Conservation (phyloP, 1,140 invertebrate genomes). For the Bombus polaris region DNA sequence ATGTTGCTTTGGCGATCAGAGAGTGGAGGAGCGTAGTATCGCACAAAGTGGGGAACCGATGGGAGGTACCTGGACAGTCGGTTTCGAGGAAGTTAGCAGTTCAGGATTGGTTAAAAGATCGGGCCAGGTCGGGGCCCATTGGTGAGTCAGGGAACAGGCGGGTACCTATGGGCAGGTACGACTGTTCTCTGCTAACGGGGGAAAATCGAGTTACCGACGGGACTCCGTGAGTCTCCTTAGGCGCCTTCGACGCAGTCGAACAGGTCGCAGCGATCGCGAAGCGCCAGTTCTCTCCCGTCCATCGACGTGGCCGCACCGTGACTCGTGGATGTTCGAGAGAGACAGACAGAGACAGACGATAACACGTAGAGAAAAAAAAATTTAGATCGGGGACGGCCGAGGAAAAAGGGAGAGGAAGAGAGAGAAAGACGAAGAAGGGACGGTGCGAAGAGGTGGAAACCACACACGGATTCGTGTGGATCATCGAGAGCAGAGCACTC, state of each 20-base stretch:
- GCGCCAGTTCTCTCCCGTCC: constrained; percentile 81
- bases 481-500: constrained; percentile 16
- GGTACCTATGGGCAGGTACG: constrained; percentile 55
- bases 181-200: constrained; percentile 38
- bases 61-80: constrained; percentile 47
- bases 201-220: constrained; percentile 54
- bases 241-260: constrained; percentile 71
- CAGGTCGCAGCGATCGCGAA: constrained; percentile 74
- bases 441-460: not conserved
- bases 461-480: not conserved
- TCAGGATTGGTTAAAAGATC: constrained; percentile 48
- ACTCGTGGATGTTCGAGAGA: constrained; percentile 68
- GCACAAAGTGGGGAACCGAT: constrained; percentile 43
- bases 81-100: not conserved
- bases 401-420: not conserved
- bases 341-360: constrained; percentile 48
- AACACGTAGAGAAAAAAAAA: not conserved
- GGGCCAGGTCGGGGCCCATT: constrained; percentile 35
- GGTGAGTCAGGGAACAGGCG: constrained; percentile 49
- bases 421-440: not conserved
- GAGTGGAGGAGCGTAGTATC: constrained; percentile 18
- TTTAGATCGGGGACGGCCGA: constrained; percentile 3
- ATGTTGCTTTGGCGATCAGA: not conserved
- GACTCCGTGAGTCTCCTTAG: constrained; percentile 44
- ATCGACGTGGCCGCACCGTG: constrained; percentile 79